Percentiles rank a stretch among this genome's conserved stretches.
These are phyloP conservation scores for Sturnira hondurensis DNA, from an alignment of 2,113 vertebrate genomes.

Conservation along the genomic window DNA sequence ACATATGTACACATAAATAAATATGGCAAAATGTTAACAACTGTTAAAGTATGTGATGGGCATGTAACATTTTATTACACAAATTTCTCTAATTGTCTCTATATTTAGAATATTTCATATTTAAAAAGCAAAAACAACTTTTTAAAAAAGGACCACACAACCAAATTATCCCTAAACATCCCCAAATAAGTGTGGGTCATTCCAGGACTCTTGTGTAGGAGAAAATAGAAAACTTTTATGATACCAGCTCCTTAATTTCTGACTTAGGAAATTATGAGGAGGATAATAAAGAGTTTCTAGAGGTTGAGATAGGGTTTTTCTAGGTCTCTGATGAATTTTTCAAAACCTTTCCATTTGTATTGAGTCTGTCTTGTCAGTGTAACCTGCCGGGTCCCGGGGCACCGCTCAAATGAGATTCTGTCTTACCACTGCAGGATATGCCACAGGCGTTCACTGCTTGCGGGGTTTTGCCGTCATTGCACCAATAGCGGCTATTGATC, in stretches of 20 bases:
- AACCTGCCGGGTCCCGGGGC: not conserved
- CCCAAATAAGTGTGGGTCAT: not conserved
- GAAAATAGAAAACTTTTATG: not conserved
- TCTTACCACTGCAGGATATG: conserved; percentile 53
- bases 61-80: not conserved
- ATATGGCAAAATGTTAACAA: not conserved
- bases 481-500: conserved; percentile 81
- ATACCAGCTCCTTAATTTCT: not conserved
- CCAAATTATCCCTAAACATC: not conserved
- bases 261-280: not conserved
- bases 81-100: not conserved
- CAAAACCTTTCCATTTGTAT: not conserved
- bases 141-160: not conserved
- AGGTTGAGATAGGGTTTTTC: not conserved
- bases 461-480: conserved; percentile 66
- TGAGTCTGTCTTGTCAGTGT: not conserved
- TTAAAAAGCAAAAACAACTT: not conserved
- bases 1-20: not conserved
- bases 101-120: not conserved
- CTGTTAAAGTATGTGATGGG: not conserved
- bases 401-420: rapidly evolving
- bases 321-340: not conserved
- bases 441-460: not conserved
- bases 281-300: not conserved
- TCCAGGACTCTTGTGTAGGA: not conserved